A percentile compares a stretch with the other conserved stretches of the same genome.
Conservation (phyloP, 2,113 vertebrate genomes). For the Passer montanus region DNA sequence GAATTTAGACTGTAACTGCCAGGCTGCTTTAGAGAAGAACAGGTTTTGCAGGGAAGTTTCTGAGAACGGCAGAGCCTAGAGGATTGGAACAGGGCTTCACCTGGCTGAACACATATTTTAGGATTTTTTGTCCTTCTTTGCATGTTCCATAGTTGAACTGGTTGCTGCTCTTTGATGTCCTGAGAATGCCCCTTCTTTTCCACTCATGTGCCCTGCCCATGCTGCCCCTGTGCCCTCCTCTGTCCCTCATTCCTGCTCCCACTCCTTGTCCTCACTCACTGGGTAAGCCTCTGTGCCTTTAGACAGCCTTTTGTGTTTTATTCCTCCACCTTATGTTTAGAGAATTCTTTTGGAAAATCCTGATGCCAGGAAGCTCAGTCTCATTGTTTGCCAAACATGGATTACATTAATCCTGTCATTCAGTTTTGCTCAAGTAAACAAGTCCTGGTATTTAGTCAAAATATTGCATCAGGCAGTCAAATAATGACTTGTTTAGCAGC, state of each 20-base stretch:
- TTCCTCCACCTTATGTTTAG: not conserved
- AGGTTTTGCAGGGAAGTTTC: not conserved
- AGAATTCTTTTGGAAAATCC: not conserved
- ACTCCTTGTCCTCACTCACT: not conserved
- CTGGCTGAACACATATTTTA: not conserved
- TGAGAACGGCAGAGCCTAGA: not conserved
- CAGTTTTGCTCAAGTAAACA: not conserved
- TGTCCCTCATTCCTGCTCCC: not conserved
- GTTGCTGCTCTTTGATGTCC: not conserved
- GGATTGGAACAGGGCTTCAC: not conserved
- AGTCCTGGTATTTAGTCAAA: not conserved
- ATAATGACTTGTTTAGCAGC: not conserved
- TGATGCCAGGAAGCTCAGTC: not conserved
- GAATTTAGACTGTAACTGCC: not conserved
- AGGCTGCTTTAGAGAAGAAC: not conserved
- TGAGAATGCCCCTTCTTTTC: not conserved
- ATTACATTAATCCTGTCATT: not conserved
- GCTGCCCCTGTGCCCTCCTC: not conserved
- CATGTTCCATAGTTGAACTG: not conserved
- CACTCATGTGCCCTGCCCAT: not conserved
- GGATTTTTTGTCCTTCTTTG: not conserved
- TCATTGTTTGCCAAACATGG: not conserved
- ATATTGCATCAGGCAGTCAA: not conserved
- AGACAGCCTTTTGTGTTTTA: not conserved
- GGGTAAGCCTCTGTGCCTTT: not conserved